phyloP scores from a whole-genome alignment of 2,888 invertebrate genomes.

The Nezara viridula region DNA sequence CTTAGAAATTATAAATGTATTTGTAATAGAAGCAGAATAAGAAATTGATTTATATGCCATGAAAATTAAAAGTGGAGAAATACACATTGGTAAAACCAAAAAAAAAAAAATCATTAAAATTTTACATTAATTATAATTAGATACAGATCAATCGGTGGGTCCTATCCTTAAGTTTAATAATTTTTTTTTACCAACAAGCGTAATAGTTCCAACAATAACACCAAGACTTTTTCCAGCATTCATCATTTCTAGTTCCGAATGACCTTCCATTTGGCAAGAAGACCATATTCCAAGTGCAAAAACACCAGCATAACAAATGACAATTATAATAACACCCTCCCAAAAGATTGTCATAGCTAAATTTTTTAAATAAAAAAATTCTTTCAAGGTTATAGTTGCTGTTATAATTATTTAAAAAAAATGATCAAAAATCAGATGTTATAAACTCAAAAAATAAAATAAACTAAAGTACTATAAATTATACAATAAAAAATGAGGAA shows the following conservation, averaged over 20 bases:
- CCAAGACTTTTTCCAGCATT: constrained; percentile 79
- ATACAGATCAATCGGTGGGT: not conserved
- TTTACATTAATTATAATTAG: not conserved
- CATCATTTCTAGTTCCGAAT: constrained; percentile 76
- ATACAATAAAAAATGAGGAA: not conserved
- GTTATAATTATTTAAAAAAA: not conserved
- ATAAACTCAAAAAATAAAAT: not conserved
- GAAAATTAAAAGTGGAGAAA: not conserved
- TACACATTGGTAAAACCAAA: not conserved
- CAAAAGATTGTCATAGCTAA: constrained; percentile 68
- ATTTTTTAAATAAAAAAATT: constrained; percentile 65
- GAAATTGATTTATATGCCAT: not conserved
- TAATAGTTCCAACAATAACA: constrained; percentile 78
- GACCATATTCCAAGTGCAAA: constrained; percentile 79
- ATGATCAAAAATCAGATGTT: constrained; percentile 20
- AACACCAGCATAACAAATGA: constrained; percentile 78
- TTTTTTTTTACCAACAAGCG: constrained; percentile 75
- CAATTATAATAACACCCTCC: constrained; percentile 76
- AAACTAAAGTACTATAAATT: not conserved
- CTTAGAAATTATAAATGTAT: not conserved
- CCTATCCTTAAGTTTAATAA: not conserved
- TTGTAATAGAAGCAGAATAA: not conserved
- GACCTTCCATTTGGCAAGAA: constrained; percentile 73
- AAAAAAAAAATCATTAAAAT: not conserved
- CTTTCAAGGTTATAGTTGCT: not conserved